phyloP scores from a whole-genome alignment of 53 echinoderm and acorn worm species.

The Stichopus horrens region DNA sequence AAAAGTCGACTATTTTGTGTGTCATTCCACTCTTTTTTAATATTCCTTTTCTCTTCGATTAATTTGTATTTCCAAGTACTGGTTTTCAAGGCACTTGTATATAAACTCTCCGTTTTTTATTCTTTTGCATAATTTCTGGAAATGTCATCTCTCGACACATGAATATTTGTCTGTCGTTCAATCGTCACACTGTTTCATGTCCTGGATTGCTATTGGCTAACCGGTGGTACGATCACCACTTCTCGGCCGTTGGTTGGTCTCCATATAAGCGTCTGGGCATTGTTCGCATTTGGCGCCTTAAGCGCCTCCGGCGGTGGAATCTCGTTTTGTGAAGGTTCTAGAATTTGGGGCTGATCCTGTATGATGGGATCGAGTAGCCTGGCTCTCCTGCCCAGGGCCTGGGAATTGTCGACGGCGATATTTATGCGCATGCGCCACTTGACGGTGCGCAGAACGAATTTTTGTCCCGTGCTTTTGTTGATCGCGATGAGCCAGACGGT shows the following conservation, averaged over 20 bases:
- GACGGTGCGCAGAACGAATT: conserved; percentile 92
- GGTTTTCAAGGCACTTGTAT: conserved; percentile 49
- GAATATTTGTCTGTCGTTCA: conserved; percentile 4
- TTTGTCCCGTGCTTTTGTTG: conserved; percentile 93
- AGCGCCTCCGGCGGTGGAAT: conserved; percentile 88
- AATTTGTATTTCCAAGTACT: conserved; percentile 35
- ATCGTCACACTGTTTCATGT: background rate
- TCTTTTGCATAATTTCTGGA: conserved; percentile 36
- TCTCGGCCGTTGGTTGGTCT: conserved; percentile 80
- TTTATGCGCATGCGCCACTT: conserved; percentile 98
- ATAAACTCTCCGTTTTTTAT: conserved; percentile 13
- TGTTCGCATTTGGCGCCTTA: conserved; percentile 94
- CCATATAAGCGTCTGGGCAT: conserved; percentile 97
- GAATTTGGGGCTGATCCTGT: conserved; percentile 87
- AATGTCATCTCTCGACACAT: conserved; percentile 10
- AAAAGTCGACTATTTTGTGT: background rate
- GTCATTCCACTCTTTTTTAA: background rate
- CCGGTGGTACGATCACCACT: conserved; percentile 93
- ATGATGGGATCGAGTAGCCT: conserved; percentile 84
- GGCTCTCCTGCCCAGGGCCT: conserved; percentile 83
- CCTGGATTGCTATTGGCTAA: conserved; percentile 66
- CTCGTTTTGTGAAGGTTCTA: conserved; percentile 88
- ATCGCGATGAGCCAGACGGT: conserved; percentile 96
- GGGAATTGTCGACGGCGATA: conserved; percentile 83
- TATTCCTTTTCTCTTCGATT: background rate